Evolutionary conservation across 2,797 vertebrate species (phyloP).

Genomic region (Lacerta agilis): DNA sequence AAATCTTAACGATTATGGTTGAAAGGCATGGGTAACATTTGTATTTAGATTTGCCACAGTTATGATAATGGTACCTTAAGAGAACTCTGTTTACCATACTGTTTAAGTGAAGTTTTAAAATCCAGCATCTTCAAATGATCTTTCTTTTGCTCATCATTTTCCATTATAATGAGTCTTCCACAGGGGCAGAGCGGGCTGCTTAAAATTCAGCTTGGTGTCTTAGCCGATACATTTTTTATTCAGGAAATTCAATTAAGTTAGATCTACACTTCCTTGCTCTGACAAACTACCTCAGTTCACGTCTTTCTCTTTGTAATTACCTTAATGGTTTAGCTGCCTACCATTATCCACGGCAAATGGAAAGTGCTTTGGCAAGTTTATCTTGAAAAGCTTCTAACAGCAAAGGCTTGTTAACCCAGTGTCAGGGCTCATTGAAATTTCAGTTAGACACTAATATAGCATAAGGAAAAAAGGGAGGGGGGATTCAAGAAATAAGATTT

Average conservation of each 20-base stretch:
- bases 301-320: conserved; percentile 56
- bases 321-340: conserved; percentile 52
- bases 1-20: conserved; percentile 22
- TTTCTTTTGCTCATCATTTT: conserved; percentile 34
- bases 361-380: conserved; percentile 33
- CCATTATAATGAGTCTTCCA: conserved; percentile 31
- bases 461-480: background rate
- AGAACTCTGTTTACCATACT: conserved; percentile 21
- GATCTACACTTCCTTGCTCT: conserved; percentile 41
- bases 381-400: conserved; percentile 36
- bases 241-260: conserved; percentile 58
- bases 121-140: conserved; percentile 40
- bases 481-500: conserved; percentile 16
- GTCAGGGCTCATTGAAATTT: conserved; percentile 43
- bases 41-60: conserved; percentile 23
- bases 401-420: conserved; percentile 27
- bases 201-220: conserved; percentile 50
- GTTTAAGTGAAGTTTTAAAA: conserved; percentile 40
- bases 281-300: conserved; percentile 50
- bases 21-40: conserved; percentile 31
- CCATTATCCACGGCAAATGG: conserved; percentile 41
- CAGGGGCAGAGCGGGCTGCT: conserved; percentile 17
- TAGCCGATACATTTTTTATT: conserved; percentile 49
- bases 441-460: conserved; percentile 19
- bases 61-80: conserved; percentile 20